These are phyloP conservation scores for Elysia chlorotica DNA, from an alignment of 1,140 invertebrate species.

Conservation along the genomic window DNA sequence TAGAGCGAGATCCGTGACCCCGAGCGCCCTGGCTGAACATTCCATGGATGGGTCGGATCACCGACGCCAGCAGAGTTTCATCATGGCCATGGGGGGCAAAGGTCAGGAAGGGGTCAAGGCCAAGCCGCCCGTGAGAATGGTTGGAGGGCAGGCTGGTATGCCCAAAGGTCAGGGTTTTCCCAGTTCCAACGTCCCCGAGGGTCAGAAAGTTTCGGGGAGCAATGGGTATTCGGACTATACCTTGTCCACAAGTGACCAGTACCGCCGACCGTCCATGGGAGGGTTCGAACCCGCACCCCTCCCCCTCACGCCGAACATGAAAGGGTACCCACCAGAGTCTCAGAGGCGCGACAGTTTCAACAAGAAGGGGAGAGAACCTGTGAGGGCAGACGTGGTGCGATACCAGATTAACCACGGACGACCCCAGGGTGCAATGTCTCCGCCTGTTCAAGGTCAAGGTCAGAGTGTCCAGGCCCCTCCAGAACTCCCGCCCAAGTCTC, in stretches of 20 bases:
- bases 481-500: not conserved
- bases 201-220: not conserved
- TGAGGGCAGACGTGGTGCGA: constrained; percentile 50
- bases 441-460: not conserved
- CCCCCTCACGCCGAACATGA: constrained; percentile 41
- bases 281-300: constrained; percentile 32
- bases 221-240: constrained; percentile 45
- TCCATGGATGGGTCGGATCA: constrained; percentile 35
- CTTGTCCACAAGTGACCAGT: constrained; percentile 48
- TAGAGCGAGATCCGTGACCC: constrained; percentile 75
- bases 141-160: constrained; percentile 5
- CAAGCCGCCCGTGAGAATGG: constrained; percentile 15
- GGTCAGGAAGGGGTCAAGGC: constrained; percentile 18
- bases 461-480: not conserved
- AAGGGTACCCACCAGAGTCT: constrained; percentile 21
- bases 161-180: not conserved
- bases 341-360: constrained; percentile 50
- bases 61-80: constrained; percentile 52
- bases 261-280: constrained; percentile 40
- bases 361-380: constrained; percentile 45
- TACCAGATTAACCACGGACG: constrained; percentile 38
- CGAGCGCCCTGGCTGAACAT: constrained; percentile 69
- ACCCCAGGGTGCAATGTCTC: not conserved
- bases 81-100: constrained; percentile 49
- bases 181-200: not conserved